Base-by-base conservation (phyloP, 2,113 vertebrate genomes). In the Halcyon senegalensis region DNA sequence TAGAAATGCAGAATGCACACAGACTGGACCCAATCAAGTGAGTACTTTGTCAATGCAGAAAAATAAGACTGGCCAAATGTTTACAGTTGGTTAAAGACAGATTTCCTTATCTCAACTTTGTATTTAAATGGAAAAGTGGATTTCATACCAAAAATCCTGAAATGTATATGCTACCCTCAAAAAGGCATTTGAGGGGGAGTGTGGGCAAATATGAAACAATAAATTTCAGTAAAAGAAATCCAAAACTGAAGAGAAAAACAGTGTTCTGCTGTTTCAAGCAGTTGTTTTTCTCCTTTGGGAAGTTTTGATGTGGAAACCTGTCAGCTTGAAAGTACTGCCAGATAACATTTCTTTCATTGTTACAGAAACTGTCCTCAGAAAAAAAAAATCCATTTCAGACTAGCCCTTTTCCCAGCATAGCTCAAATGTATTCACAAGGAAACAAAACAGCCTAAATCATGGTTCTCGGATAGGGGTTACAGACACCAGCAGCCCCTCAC, bases 21-120 rank as follows among this genome's bases (percentile, higher is more conserved):
- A 99, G 62, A 98, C 97, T 1, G 99, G 99, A 87, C 99, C 99
- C 14, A 99, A 99, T 86, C 98, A 99, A 98, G 99, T 99, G 84
- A 98, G 97, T 84, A n/a, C 20, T 63, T 56, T 46, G 11, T 30
- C 58, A 50, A 6, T 20, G 14, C 33, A 62, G 37, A 85, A 50
- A 85, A 77, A 73, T 50, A 79, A 50, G n/a, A 43, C 12, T 39
- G 4, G 15, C 11, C 18, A 31, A 51, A 9, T 15, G 14, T 56
- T 84, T 64, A 35, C 14, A 68, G 13, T 16, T 39, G 27, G 13
- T 11, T 48, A 68, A 75, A 75, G 16, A 64, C 75, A 68, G 15
- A 80, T 59, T 64, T 84, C 3, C 15, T 11, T 9, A 16, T 23
- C 24, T 50, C 24, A 30, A 3, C 16, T 87, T 73, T 48, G 31